A percentile compares a stretch with the other conserved stretches of the same genome.
Conservation (phyloP, 2,888 invertebrate species). For the Cerastis rubricosa region DNA sequence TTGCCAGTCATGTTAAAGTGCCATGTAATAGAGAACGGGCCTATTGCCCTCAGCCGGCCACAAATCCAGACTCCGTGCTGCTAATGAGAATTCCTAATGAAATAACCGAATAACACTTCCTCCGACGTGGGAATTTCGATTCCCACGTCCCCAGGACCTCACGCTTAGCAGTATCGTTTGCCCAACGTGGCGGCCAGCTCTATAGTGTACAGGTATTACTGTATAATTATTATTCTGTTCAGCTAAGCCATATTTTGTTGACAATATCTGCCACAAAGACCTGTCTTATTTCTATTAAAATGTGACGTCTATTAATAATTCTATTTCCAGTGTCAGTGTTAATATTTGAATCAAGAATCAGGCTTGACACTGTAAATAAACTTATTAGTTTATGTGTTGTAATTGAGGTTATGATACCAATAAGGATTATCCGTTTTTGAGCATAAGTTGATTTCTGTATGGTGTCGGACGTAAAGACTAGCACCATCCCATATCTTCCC, state of each 20-base stretch:
- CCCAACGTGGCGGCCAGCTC: not conserved
- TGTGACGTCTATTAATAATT: constrained; percentile 10
- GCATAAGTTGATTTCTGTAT: constrained; percentile 45
- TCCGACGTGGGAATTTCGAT: not conserved
- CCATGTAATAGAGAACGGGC: not conserved
- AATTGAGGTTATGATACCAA: constrained; percentile 54
- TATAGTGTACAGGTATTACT: not conserved
- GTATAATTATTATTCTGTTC: not conserved
- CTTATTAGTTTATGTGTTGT: constrained; percentile 49
- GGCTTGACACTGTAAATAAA: constrained; percentile 44
- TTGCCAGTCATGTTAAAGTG: not conserved
- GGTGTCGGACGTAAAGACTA: too few relatives aligned
- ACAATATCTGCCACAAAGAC: constrained; percentile 22
- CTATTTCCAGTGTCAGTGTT: constrained; percentile 21
- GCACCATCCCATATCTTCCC: too few relatives aligned
- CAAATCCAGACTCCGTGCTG: not conserved
- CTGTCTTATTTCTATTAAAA: constrained; percentile 40
- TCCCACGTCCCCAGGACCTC: not conserved
- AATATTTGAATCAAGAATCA: constrained; percentile 41
- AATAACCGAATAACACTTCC: not conserved
- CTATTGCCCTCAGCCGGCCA: not conserved
- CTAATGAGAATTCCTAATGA: not conserved
- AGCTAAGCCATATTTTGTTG: not conserved
- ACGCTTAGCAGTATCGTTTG: too few relatives aligned
- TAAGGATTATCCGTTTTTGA: constrained; percentile 52